phyloP scores from a whole-genome alignment of 2,888 invertebrate genomes.

The Tuta absoluta region DNA sequence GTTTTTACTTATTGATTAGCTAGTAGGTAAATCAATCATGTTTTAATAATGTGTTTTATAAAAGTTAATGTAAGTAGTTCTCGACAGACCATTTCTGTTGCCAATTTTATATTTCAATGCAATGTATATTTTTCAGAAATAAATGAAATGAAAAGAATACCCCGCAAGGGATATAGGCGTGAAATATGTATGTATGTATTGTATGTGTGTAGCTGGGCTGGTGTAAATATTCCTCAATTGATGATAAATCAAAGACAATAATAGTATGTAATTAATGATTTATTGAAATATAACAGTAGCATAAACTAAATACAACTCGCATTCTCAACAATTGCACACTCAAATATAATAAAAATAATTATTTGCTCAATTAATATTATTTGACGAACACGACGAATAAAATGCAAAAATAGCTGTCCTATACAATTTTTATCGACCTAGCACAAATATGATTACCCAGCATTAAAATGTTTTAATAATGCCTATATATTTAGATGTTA shows the following conservation, averaged over 20 bases:
- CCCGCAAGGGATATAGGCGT: too few species aligned
- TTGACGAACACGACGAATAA: slow-evolving; percentile 24
- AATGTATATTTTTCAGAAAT: too few species aligned
- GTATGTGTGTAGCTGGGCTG: too few species aligned
- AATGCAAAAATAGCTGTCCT: slow-evolving; percentile 35
- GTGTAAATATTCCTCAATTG: not conserved
- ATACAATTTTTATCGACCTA: not conserved
- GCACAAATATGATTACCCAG: not conserved
- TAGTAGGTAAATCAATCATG: too few species aligned
- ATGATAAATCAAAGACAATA: slow-evolving; percentile 29
- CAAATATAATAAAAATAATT: slow-evolving; percentile 36
- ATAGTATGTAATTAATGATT: slow-evolving; percentile 55
- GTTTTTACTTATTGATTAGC: too few species aligned
- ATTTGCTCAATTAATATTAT: slow-evolving; percentile 29
- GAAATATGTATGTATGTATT: too few species aligned
- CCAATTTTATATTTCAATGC: too few species aligned
- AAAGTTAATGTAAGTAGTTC: too few species aligned
- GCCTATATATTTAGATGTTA: too few species aligned
- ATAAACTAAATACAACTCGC: slow-evolving; percentile 53
- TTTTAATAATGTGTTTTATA: too few species aligned
- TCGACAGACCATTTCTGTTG: too few species aligned
- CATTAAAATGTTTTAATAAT: not conserved
- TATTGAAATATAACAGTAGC: slow-evolving; percentile 63
- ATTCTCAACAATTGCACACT: slow-evolving; percentile 54
- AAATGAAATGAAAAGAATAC: too few species aligned